phyloP scores from a whole-genome alignment of 2,797 vertebrate species.

The Danio choprae region DNA sequence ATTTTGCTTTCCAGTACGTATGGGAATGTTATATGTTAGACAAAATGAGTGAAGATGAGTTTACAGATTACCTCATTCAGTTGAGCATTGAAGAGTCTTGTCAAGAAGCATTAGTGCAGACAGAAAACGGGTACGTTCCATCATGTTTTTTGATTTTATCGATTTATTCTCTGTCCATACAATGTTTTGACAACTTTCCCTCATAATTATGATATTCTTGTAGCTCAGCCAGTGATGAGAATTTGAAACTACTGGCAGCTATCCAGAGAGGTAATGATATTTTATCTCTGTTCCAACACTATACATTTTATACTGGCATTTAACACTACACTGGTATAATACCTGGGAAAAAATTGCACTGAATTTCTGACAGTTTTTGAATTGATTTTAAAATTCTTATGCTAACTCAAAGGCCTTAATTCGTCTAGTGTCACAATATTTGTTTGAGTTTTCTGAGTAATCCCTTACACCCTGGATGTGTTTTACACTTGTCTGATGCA shows the following conservation, averaged over 20 bases:
- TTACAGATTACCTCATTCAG: conserved; percentile 57
- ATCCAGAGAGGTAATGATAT: conserved; percentile 80
- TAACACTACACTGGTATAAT: no score
- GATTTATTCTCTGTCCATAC: no score
- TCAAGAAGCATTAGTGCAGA: conserved; percentile 58
- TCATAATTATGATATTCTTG: conserved; percentile 67
- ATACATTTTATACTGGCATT: no score
- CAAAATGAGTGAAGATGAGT: not conserved
- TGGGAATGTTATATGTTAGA: not conserved
- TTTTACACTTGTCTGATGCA: no score
- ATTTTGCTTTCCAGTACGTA: not conserved
- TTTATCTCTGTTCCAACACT: not conserved
- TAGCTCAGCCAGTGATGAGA: conserved; percentile 76
- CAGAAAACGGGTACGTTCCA: conserved; percentile 63
- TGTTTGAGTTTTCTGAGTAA: no score
- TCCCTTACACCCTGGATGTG: no score
- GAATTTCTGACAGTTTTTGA: no score
- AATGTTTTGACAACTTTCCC: no score
- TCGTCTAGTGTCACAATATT: no score
- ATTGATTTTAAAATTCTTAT: no score
- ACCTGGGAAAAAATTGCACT: no score
- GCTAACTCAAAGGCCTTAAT: no score
- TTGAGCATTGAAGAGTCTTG: conserved; percentile 82
- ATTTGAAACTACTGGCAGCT: conserved; percentile 79
- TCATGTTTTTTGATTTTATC: not conserved